phyloP scores from a whole-genome alignment of 2,888 invertebrate genomes.

The Odontocerum albicorne region DNA sequence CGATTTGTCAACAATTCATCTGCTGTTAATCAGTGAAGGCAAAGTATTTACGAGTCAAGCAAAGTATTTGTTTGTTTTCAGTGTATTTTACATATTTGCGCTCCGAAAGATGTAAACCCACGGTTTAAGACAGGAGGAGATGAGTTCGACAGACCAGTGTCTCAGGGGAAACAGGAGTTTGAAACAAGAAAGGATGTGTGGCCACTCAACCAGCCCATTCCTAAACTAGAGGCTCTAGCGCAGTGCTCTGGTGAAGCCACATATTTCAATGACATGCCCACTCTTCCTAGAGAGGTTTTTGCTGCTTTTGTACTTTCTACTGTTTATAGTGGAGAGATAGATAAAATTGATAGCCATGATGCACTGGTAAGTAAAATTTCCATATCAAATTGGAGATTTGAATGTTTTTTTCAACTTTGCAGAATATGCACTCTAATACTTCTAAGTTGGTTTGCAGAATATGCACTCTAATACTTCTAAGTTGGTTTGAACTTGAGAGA shows the following conservation, averaged over 20 bases:
- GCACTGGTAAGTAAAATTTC: conserved; percentile 58
- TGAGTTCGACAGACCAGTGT: conserved; percentile 59
- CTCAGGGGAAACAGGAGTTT: conserved; percentile 63
- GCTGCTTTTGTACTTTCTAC: conserved; percentile 64
- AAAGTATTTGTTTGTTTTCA: too few species aligned
- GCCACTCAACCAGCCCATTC: conserved; percentile 68
- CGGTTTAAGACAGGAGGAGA: conserved; percentile 56
- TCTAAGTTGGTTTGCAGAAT: too few species aligned
- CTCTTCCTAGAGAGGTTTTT: conserved; percentile 61
- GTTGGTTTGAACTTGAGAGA: too few species aligned
- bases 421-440: too few species aligned
- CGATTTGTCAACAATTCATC: too few species aligned
- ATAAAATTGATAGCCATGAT: conserved; percentile 52
- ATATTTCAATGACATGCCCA: conserved; percentile 64
- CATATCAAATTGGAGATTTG: too few species aligned
- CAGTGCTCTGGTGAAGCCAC: conserved; percentile 69
- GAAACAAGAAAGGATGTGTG: conserved; percentile 63
- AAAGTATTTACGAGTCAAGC: too few species aligned
- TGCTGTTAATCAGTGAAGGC: too few species aligned
- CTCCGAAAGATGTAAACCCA: conserved; percentile 53
- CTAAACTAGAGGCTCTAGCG: conserved; percentile 63
- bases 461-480: too few species aligned
- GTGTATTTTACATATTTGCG: conserved; percentile 58
- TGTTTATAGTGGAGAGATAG: conserved; percentile 59
- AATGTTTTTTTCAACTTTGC: too few species aligned